Evolutionary conservation across 2,113 vertebrate genomes (phyloP), one percentile per base, ranked within the genome.

Genomic region (Seriola dumerili): DNA sequence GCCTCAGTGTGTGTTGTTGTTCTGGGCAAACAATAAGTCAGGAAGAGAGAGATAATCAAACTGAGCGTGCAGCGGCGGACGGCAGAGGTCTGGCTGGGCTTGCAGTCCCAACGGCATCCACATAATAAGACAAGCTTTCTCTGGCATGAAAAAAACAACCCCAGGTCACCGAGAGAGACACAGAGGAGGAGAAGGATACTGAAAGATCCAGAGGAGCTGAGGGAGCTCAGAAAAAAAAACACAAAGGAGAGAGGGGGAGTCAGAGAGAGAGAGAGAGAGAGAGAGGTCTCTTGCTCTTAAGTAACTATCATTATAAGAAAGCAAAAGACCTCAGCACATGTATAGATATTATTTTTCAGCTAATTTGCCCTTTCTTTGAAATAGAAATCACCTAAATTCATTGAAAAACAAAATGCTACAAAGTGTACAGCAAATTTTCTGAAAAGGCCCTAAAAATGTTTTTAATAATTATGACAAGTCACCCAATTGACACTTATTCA

Each of bases 131-230:
- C 74, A 46, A 65, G 50, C 42, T 83, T 74, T 83, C 78, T 80
- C 67, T 80, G 57, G 57, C 74, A 40, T 57, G 79, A 81, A 83
- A 78, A 84, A 87, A 85, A 88, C 72, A 78, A 83, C 61, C 79
- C 59, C 67, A 46, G 84, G 86, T 78, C 46, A n/a, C 64, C 72
- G 55, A 40, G 32, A 72, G 44, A 44, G 34, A 42, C 17, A 62
- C n/a, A 17, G 57, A 62, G 12, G 64, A 23, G 52, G 55, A 57
- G 62, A 65, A 57, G 62, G 69, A 72, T 21, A 62, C n/a, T 42
- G 76, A 48, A 72, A 38, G 50, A 68, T 54, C 65, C 63, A 65
- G 54, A 6, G 63, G 48, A 82, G 68, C 65, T 48, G 21, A 69
- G 78, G 38, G 72, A 83, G 62, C 59, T 40, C 6, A 50, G 40